phyloP scores from a whole-genome alignment of 53 echinoderm and acorn worm species.

The Patiria pectinifera region DNA sequence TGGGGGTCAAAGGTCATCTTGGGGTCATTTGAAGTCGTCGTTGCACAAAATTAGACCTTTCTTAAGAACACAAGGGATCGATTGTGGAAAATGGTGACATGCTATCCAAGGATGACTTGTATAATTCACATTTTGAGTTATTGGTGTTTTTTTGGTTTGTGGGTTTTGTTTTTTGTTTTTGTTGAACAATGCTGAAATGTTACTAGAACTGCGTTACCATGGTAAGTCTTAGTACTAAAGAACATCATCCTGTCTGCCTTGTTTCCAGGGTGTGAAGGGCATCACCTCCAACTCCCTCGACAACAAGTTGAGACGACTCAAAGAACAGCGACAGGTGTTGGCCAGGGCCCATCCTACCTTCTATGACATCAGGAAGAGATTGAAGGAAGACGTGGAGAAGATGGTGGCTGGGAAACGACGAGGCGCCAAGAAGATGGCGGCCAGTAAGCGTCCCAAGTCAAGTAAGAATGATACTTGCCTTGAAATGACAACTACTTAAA shows the following conservation, averaged over 20 bases:
- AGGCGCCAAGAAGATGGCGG: conserved; percentile 33
- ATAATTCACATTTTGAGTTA: too few species aligned
- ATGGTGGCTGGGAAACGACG: conserved; percentile 42
- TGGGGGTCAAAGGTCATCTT: too few species aligned
- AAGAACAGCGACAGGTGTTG: conserved; percentile 82
- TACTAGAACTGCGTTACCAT: background rate
- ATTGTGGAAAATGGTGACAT: too few species aligned
- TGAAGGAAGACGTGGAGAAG: conserved; percentile 76
- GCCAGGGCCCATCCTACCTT: conserved; percentile 79
- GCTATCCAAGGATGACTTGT: too few species aligned
- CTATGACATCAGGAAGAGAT: conserved; percentile 84
- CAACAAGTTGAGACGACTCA: conserved; percentile 79
- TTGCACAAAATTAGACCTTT: too few species aligned
- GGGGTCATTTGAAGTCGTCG: too few species aligned
- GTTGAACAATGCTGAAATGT: background rate
- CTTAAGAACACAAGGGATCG: too few species aligned
- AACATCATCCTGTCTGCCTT: background rate
- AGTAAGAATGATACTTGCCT: background rate
- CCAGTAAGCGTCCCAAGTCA: conserved; percentile 8
- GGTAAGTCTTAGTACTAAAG: background rate
- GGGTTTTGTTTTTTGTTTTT: too few species aligned
- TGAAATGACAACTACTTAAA: too few species aligned
- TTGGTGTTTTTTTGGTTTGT: too few species aligned
- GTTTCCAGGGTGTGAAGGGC: conserved; percentile 78
- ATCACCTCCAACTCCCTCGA: conserved; percentile 86